Evolutionary conservation across 2,888 invertebrate genomes (phyloP).

Genomic region (Volucella inflata): DNA sequence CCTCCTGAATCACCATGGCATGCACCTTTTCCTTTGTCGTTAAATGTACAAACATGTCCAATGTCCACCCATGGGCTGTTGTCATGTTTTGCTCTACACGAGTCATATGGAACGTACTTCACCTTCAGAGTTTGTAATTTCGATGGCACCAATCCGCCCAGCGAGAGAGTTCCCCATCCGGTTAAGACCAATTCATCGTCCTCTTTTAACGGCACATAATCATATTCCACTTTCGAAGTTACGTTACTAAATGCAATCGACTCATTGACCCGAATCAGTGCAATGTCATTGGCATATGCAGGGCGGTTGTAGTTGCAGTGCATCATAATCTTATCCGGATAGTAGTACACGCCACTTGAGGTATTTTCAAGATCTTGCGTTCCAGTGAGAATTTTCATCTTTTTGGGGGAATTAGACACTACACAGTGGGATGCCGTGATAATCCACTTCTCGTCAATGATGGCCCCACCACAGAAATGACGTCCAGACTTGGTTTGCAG

Average conservation of each 20-base stretch:
- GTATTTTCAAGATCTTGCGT: constrained; percentile 79
- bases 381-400: constrained; percentile 80
- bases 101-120: constrained; percentile 85
- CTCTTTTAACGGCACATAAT: constrained; percentile 79
- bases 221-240: constrained; percentile 85
- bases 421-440: constrained; percentile 83
- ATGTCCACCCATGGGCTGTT: constrained; percentile 85
- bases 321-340: constrained; percentile 79
- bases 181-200: constrained; percentile 85
- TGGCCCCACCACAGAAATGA: constrained; percentile 83
- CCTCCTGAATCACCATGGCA: constrained; percentile 82
- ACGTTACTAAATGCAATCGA: constrained; percentile 85
- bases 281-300: constrained; percentile 87
- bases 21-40: constrained; percentile 85
- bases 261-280: constrained; percentile 86
- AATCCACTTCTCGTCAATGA: constrained; percentile 82
- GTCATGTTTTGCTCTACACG: constrained; percentile 85
- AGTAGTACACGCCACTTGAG: constrained; percentile 78
- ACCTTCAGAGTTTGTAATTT: constrained; percentile 86
- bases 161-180: constrained; percentile 86
- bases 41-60: constrained; percentile 86
- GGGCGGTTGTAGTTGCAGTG: constrained; percentile 81
- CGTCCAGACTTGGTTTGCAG: constrained; percentile 78
- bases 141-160: constrained; percentile 85
- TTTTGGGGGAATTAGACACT: constrained; percentile 78